A percentile compares a stretch with the other conserved stretches of the same genome.
phyloP scores from a whole-genome alignment of 2,797 vertebrate species.

The Chloroceryle inda region DNA sequence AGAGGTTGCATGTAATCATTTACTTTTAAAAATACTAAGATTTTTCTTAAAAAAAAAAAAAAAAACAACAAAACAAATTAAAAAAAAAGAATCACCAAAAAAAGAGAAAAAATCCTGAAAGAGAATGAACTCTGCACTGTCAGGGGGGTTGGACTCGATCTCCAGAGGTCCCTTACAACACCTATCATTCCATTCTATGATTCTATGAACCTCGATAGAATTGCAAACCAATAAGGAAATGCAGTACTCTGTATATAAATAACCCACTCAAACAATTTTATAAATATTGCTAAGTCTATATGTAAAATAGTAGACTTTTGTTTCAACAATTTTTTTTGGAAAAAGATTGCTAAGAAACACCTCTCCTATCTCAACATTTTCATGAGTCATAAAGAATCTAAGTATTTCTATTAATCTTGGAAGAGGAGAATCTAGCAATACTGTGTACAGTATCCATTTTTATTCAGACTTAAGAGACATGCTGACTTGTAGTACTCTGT shows the following conservation, averaged over 20 bases:
- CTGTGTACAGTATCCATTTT: not conserved
- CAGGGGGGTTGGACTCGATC: too few species aligned
- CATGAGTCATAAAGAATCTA: not conserved
- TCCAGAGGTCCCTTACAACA: too few species aligned
- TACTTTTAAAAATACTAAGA: not conserved
- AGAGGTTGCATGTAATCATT: fast-evolving
- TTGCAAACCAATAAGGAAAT: not conserved
- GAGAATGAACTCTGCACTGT: too few species aligned
- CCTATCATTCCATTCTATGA: too few species aligned
- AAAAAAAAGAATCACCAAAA: fast-evolving
- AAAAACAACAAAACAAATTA: fast-evolving
- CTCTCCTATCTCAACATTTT: not conserved
- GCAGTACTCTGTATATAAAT: not conserved
- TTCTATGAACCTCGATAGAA: not conserved
- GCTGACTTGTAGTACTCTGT: not conserved
- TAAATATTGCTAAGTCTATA: not conserved
- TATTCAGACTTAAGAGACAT: not conserved
- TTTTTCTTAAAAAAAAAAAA: not conserved
- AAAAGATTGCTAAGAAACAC: not conserved
- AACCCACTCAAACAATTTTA: not conserved
- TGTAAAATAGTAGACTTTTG: not conserved
- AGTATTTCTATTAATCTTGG: not conserved
- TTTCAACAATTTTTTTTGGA: not conserved
- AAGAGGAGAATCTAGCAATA: not conserved
- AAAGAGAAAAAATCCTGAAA: fast-evolving